Base-by-base conservation (phyloP, 2,888 invertebrate genomes). In the Tenthredo notha region DNA sequence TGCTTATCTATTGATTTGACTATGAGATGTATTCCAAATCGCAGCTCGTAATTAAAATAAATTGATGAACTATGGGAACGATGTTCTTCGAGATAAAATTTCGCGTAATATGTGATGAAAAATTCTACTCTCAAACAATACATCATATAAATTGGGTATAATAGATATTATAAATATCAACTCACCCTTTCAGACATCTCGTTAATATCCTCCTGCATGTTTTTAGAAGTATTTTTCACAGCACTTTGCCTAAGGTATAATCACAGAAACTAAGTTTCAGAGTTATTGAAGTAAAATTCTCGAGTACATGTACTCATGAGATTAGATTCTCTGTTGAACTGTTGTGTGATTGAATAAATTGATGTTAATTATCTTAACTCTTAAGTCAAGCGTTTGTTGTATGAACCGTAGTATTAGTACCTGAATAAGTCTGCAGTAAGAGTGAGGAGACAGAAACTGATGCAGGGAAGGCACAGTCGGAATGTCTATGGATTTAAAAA, bases 181-280 rank as follows among this genome's bases (percentile, higher is more conserved):
- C 65, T 83, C 37, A 83, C 82, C 47, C 29, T 65, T 21, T 83
- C 82, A 5, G 43, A 47, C 47, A 83, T 83, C 47, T 83, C 82
- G 21, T 33, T 83, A 18, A 43, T 67, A 67, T 83, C 82, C 43
- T 25, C 25, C 25, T 15, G 65, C 67, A 67, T 83, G 82, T n/a
- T 7, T 61, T 37, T 78, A 58, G 10, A 47, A 61, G 10, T 61
- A 61, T 58, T 33, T 47, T 29, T 50, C 29, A n/a, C 54, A n/a
- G 15, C 54, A 77, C 74, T 40, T 43, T 18, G n/a, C 12, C 2
- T 74, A 43, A 18, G 21, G 10, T 67, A 33, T 15, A 6, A 33
- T 18, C 33, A 67, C 33, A 18, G 29, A 33, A 67, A 67, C 18
- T 67, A 15, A 12, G 18, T 67, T 6, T 15, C 12, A 67, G 6